Evolutionary conservation across 2,113 vertebrate genomes (phyloP), one percentile per base, ranked within the genome.

Genomic region (Misgurnus anguillicaudatus): DNA sequence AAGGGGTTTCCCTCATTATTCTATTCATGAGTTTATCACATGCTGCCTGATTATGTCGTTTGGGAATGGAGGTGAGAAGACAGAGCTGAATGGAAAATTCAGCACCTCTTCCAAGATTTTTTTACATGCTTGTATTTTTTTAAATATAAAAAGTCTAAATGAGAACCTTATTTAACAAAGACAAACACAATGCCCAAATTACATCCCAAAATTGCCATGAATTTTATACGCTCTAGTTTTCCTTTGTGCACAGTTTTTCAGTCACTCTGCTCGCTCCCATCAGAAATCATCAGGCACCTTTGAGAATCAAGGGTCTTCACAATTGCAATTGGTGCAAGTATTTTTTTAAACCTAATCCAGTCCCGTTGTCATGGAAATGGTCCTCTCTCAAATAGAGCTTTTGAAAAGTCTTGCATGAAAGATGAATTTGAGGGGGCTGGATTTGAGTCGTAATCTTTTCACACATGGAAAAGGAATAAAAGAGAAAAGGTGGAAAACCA

Each of bases 351-450:
- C 85, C 88, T 90, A 89, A 92, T 90, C 91, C 88, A 73, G 71
- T 83, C 85, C 87, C 85, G 90, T 92, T 93, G 91, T 92, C 89
- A 93, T 93, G 91, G 91, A 90, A 92, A 93, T 92, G 57, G 51
- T 83, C 80, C 88, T 86, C 88, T 86, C 86, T 88, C 81, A 72
- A 87, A 88, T 81, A 48, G 64, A 77, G 79, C 86, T 64, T 77
- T 87, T 88, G 83, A 87, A 65, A 63, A 75, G 65, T 83, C 84
- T 87, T 68, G 61, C 83, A 83, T 87, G 69, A 89, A 89, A 88
- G 85, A 87, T 85, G 84, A 90, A 88, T 86, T 79, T 74, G 80
- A 53, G 71, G 85, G 75, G 82, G 82, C 60, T 84, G 70, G 81
- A 85, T 89, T 88, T 89, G 69, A 73, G 85, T 77, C 81, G 77